Evolutionary conservation across 2,113 vertebrate genomes (phyloP).

Genomic region (Sander vitreus): DNA sequence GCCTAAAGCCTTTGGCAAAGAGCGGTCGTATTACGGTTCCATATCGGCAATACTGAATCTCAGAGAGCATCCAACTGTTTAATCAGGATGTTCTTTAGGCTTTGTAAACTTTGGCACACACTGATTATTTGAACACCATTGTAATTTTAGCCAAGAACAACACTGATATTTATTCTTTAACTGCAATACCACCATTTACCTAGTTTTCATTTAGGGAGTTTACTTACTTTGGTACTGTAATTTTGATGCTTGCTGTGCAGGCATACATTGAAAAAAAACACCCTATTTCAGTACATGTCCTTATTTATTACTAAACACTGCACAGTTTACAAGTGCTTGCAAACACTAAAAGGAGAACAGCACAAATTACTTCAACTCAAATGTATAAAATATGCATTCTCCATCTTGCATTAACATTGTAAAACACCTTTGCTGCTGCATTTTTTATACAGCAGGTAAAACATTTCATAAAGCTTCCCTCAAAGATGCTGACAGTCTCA

Average conservation of each 20-base stretch:
- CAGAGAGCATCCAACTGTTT: background rate
- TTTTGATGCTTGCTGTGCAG: background rate
- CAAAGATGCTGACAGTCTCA: constrained; percentile 2
- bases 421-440: constrained; percentile 2
- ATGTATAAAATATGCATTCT: constrained; percentile 22
- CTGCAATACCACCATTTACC: background rate
- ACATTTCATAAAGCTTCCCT: background rate
- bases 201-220: no score
- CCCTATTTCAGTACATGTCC: background rate
- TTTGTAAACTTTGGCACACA: background rate
- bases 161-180: background rate
- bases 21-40: no score
- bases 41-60: background rate
- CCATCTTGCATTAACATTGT: constrained; percentile 7
- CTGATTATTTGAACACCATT: background rate
- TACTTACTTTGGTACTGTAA: no score
- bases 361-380: background rate
- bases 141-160: background rate
- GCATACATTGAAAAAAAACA: background rate
- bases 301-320: background rate
- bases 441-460: constrained; percentile 2
- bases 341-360: constrained; percentile 5
- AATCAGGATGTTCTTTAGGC: background rate
- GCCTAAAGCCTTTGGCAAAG: no score
- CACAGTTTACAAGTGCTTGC: background rate